phyloP scores from a whole-genome alignment of 2,113 vertebrate species.

The Jaculus jaculus region DNA sequence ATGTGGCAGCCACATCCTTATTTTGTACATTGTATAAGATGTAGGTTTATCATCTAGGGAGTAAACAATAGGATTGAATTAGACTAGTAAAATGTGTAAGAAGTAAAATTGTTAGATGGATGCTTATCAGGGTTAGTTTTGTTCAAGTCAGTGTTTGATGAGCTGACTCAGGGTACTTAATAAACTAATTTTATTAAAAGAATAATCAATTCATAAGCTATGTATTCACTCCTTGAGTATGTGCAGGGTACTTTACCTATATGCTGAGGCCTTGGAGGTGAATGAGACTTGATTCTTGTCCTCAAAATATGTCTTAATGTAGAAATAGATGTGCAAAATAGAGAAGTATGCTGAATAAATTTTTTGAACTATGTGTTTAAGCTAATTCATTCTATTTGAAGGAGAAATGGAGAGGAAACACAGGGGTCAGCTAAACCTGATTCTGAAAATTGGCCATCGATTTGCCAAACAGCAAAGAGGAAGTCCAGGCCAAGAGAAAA shows the following conservation, averaged over 20 bases:
- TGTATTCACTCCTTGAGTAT: neutral
- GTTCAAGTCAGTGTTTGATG: neutral
- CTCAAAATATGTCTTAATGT: neutral
- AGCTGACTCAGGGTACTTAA: neutral
- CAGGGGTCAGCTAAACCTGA: neutral
- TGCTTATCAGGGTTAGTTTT: slow-evolving; percentile 29
- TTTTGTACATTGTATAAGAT: neutral
- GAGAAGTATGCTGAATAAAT: slow-evolving; percentile 7
- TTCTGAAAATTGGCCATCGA: neutral
- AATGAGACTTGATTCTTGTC: slow-evolving; percentile 25
- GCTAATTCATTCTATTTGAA: slow-evolving; percentile 7
- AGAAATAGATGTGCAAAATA: neutral
- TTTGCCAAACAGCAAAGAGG: neutral
- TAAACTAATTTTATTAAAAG: neutral
- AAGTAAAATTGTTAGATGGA: slow-evolving; percentile 18
- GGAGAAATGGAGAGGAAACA: neutral
- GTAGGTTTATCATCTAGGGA: neutral
- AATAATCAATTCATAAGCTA: neutral
- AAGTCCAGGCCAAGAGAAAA: neutral
- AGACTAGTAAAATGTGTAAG: neutral
- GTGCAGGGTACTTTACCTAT: neutral
- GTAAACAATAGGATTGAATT: neutral
- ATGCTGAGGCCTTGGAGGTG: neutral
- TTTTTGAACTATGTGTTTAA: neutral
- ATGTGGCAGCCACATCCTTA: too few species aligned